Base-by-base conservation (phyloP, 92 coral and sea anemone species). In the Zoanthus sansibaricus region DNA sequence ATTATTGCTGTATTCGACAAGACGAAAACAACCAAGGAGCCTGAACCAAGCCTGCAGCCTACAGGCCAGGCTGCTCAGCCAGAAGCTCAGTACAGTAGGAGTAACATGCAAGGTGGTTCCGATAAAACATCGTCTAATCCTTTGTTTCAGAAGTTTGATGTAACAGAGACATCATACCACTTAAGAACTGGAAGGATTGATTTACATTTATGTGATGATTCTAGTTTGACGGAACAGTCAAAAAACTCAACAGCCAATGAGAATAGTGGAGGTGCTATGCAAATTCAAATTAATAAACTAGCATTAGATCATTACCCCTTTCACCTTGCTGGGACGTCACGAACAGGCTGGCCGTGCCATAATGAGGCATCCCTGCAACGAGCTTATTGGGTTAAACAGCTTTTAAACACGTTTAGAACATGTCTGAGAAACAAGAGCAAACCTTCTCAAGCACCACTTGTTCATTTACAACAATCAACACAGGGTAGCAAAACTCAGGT, bases 311-410 rank as follows among this genome's bases (percentile, higher is more conserved):
- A 97, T 75, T 97, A 92, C 75, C 99, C 99, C 1, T 95, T 95
- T 68, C 99, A 97, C 84, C 87, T 93, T 64, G 99, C 99, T 45
- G 98, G 98, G 30, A 97, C 99, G 0, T 95, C 99, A 1, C 92
- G 99, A 49, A 83, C 92, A 18, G 88, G 92, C 69, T 97, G 99
- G 99, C 90, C 86, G 33, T 97, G 93, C n/a, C 99, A 97, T 69
- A 97, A 97, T 52, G 97, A 97, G 87, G 99, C 98, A 25, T 92
- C 98, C 4, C 88, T 97, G 9, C 92, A 98, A 9, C 94, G 99
- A 17, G 99, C 99, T 3, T 88, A 93, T 86, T 97, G 99, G 99
- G 99, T 97, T 45, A 93, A 82, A 32, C 94, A 97, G 77, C 82
- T 97, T 86, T 86, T 97, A 59, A 92, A 89, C 77, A 82, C 97